phyloP scores from a whole-genome alignment of 2,888 invertebrate genomes.

The Agriotes lineatus region DNA sequence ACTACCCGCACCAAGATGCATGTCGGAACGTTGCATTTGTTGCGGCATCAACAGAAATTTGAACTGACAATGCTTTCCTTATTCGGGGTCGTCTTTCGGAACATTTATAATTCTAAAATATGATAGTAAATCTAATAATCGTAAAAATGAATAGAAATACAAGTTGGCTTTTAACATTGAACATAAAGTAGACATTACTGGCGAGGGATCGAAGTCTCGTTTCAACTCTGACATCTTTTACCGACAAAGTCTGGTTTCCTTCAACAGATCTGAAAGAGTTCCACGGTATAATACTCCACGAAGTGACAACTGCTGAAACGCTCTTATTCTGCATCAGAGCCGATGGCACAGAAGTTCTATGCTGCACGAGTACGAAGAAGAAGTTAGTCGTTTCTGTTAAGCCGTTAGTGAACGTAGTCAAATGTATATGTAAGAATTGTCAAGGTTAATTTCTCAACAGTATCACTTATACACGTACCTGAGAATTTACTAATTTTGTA shows the following conservation, averaged over 20 bases:
- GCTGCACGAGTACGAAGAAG: constrained; percentile 73
- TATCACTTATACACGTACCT: constrained; percentile 22
- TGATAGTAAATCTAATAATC: too few relatives aligned
- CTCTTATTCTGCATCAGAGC: constrained; percentile 86
- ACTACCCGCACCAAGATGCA: too few relatives aligned
- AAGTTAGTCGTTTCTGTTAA: constrained; percentile 41
- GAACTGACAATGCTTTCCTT: too few relatives aligned
- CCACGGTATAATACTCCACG: constrained; percentile 88
- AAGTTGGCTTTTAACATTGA: too few relatives aligned
- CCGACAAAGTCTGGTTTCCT: constrained; percentile 93
- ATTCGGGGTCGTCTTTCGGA: too few relatives aligned
- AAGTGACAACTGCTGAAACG: constrained; percentile 82
- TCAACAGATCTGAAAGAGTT: constrained; percentile 89
- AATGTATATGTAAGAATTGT: not conserved
- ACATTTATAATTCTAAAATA: too few relatives aligned
- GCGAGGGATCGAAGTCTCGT: too few relatives aligned
- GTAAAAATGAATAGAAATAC: too few relatives aligned
- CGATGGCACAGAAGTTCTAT: constrained; percentile 86
- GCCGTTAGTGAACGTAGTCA: constrained; percentile 10
- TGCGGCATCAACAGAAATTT: too few relatives aligned
- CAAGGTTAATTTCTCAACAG: not conserved
- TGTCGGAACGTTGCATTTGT: too few relatives aligned
- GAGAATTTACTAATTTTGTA: not conserved
- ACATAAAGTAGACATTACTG: too few relatives aligned
- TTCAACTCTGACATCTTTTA: too few relatives aligned